These are phyloP conservation scores for Diadophis punctatus DNA, from an alignment of 2,113 vertebrate species.

Conservation along the genomic window DNA sequence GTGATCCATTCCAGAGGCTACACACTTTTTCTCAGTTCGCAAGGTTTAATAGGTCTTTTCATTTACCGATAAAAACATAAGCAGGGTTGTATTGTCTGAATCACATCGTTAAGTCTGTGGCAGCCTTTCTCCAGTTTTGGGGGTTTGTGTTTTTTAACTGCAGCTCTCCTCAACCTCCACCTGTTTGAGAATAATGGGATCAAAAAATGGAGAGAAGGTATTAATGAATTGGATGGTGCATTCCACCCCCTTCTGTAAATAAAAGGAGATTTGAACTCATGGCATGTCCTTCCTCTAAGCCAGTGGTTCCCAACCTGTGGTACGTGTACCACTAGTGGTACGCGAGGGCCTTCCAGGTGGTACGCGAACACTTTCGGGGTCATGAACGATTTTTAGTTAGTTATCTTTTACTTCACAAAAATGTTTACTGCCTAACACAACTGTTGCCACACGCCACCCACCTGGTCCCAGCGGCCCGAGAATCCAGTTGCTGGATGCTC, in stretches of 20 bases:
- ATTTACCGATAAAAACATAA: background rate
- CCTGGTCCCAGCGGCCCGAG: no score
- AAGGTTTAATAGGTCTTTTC: background rate
- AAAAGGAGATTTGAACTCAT: background rate
- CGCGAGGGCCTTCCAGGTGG: no score
- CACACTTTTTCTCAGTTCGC: background rate
- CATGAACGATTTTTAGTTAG: no score
- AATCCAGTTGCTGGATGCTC: no score
- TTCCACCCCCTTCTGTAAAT: background rate
- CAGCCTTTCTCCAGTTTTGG: background rate
- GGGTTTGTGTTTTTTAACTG: background rate
- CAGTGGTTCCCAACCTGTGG: no score
- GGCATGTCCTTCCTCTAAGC: background rate
- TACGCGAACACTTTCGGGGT: no score
- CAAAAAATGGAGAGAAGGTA: background rate
- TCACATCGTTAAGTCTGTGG: background rate
- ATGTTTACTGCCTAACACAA: no score
- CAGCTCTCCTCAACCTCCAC: background rate
- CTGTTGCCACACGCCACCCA: no score
- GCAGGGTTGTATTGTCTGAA: background rate
- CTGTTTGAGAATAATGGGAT: background rate
- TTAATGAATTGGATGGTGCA: background rate
- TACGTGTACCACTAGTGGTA: no score
- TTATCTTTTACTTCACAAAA: no score
- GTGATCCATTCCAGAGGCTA: background rate